Evolutionary conservation across 2,113 vertebrate species (phyloP), one percentile per base, ranked within the genome.

Genomic region (Pampusana beccarii): DNA sequence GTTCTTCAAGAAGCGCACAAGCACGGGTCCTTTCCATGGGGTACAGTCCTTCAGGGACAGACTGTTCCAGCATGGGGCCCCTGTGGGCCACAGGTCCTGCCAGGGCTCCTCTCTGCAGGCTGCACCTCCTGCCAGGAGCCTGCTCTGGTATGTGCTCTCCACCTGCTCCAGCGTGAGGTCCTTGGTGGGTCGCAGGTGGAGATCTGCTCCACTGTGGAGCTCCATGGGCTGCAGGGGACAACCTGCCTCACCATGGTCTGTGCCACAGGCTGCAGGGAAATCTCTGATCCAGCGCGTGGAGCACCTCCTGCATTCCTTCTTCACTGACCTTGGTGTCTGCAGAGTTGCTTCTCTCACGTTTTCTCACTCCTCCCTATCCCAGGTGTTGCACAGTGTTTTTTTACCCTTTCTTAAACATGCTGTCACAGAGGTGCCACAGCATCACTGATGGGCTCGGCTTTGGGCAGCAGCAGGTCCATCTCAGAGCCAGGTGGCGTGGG

Each of bases 81-180:
- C 24, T 11, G 58, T 0, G 0, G 62, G 15, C n/a, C 50, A 34
- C 33, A 48, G 21, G 12, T 46, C 13, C 50, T 72, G 38, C 38
- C 38, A 42, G 38, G 34, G 8, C n/a, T 57, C 6, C 21, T 16
- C 14, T 73, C 40, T 20, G 8, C 8, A 5, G 40, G 8, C 33
- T 46, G 5, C 33, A 65, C 11, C 5, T 79, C 31, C 48, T 57
- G 48, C 38, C 48, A 14, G 11, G 19, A 23, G 4, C 56, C 67
- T 69, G 14, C 16, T 34, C 14, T 9, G 5, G 1, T 5, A 4
- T 50, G 36, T 46, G 44, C 44, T 9, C 11, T 40, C 33, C 16
- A 1, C 62, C 14, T 33, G 36, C 36, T 72, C 44, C 16, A 10
- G 9, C 5, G 5, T 60, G 23, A 8, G 24, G 6, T 62, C 28